Evolutionary conservation across 53 echinoderm and acorn worm species (phyloP), one percentile per base, ranked within the genome.

Genomic region (Holothuria scabra): DNA sequence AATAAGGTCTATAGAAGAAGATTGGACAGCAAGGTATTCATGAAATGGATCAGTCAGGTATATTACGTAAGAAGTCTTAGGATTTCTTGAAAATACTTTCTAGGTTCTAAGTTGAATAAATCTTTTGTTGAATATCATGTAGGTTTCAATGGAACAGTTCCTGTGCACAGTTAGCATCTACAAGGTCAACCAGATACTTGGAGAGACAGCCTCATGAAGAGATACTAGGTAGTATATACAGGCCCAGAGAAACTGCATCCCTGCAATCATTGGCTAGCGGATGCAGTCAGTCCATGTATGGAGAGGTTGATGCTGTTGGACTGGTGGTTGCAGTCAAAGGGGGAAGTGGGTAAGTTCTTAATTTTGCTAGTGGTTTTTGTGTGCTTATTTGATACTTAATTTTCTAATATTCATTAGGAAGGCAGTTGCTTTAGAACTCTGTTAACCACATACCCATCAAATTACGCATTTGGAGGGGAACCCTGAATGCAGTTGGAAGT

Each of bases 291-390:
- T 86, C 93, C 60, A 83, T 74, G 21, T 94, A 89, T 68, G 89
- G 91, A 28, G 99, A 99, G 49, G 87, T 99, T 59, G 94, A 99
- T 81, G 93, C 89, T 5, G 91, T 89, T 31, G 99, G 99, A 10
- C 46, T 95, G 52, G 94, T 99, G 59, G 87, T 87, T 7, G 81
- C 79, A 67, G 79, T 84, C 3, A 60, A 38, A 34, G 85, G 69
- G 37, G 84, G 74, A 5, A 68, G 65, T 61, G 65, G 65, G 82
- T 81, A 81, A 78, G 21, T 19, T 83, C 6, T 35, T 35, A 35
- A 35, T 35, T 35, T 3, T 35, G 3, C 35, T 35, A 6, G 35
- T 35, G 3, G 35, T 35, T 3, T 3, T 6, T 35, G 35, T 35
- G 35, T 35, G 35, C 35, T n/a, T n/a, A n/a, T n/a, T n/a, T n/a